Conservation (phyloP, 1,140 invertebrate genomes). For the Geopemphigus sp. region DNA sequence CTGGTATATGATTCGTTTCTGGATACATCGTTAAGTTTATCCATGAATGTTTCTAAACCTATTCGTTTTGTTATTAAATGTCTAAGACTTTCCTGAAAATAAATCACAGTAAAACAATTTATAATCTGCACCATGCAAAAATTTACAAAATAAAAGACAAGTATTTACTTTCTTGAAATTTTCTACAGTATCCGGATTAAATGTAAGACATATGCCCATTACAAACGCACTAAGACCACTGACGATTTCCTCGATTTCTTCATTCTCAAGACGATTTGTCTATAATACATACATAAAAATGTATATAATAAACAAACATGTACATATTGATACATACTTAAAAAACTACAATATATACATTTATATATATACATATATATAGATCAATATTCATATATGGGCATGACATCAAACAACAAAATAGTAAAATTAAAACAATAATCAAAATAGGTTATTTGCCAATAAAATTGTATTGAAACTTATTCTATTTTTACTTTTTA, state of each 20-base stretch:
- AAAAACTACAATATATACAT: too few species aligned
- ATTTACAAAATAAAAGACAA: background rate
- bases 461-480: too few species aligned
- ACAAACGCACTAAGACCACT: conserved; percentile 92
- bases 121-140: too few species aligned
- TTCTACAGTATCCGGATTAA: conserved; percentile 83
- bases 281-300: conserved; percentile 50
- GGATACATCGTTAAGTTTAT: conserved; percentile 81
- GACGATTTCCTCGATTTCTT: conserved; percentile 83
- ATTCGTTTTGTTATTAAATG: conserved; percentile 88
- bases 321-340: background rate
- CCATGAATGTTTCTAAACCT: conserved; percentile 84
- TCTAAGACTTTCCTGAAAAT: conserved; percentile 68
- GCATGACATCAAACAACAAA: too few species aligned
- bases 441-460: too few species aligned
- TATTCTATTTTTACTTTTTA: too few species aligned
- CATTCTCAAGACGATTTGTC: conserved; percentile 70
- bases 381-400: too few species aligned
- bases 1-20: conserved; percentile 87
- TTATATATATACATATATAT: too few species aligned
- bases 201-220: conserved; percentile 87
- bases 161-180: conserved; percentile 69
- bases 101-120: background rate
- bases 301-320: background rate
- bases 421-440: too few species aligned